Conservation (phyloP, 2,797 vertebrate genomes). For the Falco berigora region DNA sequence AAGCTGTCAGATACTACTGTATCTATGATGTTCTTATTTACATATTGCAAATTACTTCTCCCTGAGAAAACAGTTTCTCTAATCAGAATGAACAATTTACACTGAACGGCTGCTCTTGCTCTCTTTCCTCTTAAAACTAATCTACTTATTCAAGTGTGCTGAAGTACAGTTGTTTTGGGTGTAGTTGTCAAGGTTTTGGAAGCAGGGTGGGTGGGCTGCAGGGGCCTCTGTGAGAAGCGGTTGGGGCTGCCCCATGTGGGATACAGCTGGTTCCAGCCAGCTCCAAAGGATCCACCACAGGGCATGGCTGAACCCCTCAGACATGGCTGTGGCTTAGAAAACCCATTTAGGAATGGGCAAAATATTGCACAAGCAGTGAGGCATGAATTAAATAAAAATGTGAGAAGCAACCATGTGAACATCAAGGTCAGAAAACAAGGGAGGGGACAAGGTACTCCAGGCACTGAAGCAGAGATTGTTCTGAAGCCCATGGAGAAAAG, state of each 20-base stretch:
- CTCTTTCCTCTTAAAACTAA: not conserved
- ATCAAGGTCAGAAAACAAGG: not conserved
- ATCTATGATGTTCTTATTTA: not conserved
- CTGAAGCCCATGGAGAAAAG: not conserved
- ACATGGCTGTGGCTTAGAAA: not conserved
- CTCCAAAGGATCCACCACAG: not conserved
- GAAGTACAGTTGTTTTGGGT: not conserved
- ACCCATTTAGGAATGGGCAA: not conserved
- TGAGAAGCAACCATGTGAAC: not conserved
- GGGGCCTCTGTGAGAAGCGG: too few relatives aligned
- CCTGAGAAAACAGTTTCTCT: not conserved
- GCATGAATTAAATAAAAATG: not conserved
- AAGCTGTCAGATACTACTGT: not conserved
- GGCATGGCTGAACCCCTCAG: accelerated
- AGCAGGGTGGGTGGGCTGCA: not conserved
- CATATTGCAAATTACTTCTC: not conserved
- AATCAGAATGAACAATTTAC: not conserved
- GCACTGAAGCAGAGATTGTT: not conserved
- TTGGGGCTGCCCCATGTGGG: accelerated
- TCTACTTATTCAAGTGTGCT: not conserved
- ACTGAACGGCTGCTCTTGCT: not conserved
- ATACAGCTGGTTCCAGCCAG: accelerated
- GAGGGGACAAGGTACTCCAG: not conserved
- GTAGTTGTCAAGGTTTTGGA: not conserved
- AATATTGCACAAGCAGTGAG: not conserved